phyloP scores from a whole-genome alignment of 2,113 vertebrate genomes.

The Zeus faber region DNA sequence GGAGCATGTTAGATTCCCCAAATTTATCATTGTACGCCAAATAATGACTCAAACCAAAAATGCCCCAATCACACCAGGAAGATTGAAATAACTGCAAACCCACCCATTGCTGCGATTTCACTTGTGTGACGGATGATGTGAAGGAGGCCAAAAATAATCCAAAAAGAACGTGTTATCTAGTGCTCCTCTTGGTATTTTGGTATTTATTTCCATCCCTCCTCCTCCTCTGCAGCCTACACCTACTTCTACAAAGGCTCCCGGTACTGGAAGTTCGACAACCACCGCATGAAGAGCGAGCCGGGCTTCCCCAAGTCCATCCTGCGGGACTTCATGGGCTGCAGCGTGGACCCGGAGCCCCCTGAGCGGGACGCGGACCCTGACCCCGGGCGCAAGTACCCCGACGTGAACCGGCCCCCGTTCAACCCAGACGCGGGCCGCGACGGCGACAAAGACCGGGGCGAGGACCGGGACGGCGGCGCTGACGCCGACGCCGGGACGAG shows the following conservation, averaged over 20 bases:
- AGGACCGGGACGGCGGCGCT: conserved; percentile 25
- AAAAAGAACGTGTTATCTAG: too few relatives aligned
- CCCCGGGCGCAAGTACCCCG: conserved; percentile 74
- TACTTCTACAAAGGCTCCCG: conserved; percentile 94
- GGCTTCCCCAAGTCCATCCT: conserved; percentile 97
- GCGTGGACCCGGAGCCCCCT: conserved; percentile 72
- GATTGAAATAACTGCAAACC: too few relatives aligned
- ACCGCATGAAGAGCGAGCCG: conserved; percentile 89
- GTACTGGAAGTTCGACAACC: conserved; percentile 98
- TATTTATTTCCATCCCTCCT: background rate
- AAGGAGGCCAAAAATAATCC: too few relatives aligned
- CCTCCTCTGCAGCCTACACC: conserved; percentile 80
- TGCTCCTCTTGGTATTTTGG: background rate
- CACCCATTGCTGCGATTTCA: too few relatives aligned
- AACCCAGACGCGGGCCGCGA: conserved; percentile 74
- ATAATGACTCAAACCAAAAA: too few relatives aligned
- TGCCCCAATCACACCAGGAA: too few relatives aligned
- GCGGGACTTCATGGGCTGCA: conserved; percentile 95
- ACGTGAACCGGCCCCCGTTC: conserved; percentile 79
- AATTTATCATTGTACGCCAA: too few relatives aligned
- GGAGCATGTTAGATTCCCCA: too few relatives aligned
- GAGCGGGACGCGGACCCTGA: conserved; percentile 55
- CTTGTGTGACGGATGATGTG: too few relatives aligned
- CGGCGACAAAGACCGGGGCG: conserved; percentile 44
- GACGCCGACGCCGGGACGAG: conserved; percentile 32